Conservation (phyloP, 1,140 invertebrate genomes). For the Dendroctonus ponderosae region DNA sequence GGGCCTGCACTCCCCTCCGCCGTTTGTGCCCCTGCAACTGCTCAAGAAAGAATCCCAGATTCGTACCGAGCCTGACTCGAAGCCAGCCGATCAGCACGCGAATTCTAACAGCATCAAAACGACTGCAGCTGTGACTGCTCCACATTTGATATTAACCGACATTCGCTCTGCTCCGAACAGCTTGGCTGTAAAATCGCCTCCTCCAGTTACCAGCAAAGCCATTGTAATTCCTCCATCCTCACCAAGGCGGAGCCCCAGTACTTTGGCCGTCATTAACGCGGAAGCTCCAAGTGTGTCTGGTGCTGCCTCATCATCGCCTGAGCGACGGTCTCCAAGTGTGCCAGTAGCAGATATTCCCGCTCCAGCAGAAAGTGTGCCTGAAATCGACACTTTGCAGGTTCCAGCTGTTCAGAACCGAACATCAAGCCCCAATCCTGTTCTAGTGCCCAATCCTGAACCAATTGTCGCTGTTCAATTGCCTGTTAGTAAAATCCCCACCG, state of each 20-base stretch:
- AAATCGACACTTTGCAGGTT: conserved; percentile 1
- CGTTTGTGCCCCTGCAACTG: conserved; percentile 10
- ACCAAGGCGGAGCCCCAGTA: too few relatives aligned
- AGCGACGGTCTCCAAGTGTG: neutral
- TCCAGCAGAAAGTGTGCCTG: neutral
- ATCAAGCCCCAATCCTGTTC: conserved; percentile 56
- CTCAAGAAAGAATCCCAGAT: conserved; percentile 21
- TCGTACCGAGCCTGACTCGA: neutral
- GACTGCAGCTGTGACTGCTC: neutral
- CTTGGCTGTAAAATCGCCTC: too few relatives aligned
- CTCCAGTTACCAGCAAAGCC: too few relatives aligned
- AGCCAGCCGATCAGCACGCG: too few relatives aligned
- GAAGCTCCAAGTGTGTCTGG: neutral
- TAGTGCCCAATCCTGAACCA: conserved; percentile 47
- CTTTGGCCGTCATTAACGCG: too few relatives aligned
- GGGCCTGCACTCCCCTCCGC: conserved; percentile 19
- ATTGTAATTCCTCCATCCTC: too few relatives aligned
- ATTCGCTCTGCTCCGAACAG: too few relatives aligned
- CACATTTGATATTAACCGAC: neutral
- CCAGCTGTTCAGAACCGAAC: conserved; percentile 30
- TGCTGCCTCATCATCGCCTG: neutral
- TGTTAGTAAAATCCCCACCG: conserved; percentile 40
- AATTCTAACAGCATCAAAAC: too few relatives aligned
- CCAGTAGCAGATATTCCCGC: neutral
- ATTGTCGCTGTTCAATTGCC: conserved; percentile 12